Conservation (phyloP, 1,140 invertebrate genomes). For the Cydia pomonella region DNA sequence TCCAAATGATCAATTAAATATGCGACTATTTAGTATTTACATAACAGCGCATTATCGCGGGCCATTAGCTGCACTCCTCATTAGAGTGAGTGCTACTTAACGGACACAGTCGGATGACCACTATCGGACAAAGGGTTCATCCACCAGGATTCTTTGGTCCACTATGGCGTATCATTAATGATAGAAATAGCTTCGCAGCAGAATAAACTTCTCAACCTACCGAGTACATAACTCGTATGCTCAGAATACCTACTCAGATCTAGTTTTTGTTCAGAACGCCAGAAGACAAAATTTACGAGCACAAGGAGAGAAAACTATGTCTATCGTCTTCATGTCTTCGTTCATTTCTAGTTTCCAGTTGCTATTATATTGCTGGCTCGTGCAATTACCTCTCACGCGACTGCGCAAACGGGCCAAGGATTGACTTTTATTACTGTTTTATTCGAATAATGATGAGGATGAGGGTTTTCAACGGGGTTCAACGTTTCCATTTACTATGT, state of each 20-base stretch:
- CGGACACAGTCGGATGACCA: neutral
- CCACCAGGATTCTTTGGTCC: neutral
- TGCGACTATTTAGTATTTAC: neutral
- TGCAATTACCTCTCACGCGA: neutral
- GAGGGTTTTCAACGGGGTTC: neutral
- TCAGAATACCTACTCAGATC: too few relatives aligned
- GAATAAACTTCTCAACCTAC: too few relatives aligned
- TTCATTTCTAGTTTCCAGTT: neutral
- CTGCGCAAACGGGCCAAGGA: neutral
- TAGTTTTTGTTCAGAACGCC: too few relatives aligned
- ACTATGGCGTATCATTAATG: neutral
- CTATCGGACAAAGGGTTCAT: neutral
- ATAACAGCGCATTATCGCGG: conserved; percentile 14
- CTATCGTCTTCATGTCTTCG: neutral
- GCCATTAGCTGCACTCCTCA: conserved; percentile 13
- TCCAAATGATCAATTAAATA: too few relatives aligned
- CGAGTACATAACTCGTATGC: too few relatives aligned
- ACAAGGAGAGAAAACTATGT: neutral
- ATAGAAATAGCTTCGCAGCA: neutral
- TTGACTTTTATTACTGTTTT: conserved; percentile 1
- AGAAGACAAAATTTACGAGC: neutral
- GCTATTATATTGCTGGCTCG: neutral
- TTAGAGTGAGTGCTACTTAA: neutral
- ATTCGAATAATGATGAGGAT: conserved; percentile 8
- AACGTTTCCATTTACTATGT: neutral